These are phyloP conservation scores for Pavo muticus DNA, from an alignment of 2,113 vertebrate species.

Conservation along the genomic window DNA sequence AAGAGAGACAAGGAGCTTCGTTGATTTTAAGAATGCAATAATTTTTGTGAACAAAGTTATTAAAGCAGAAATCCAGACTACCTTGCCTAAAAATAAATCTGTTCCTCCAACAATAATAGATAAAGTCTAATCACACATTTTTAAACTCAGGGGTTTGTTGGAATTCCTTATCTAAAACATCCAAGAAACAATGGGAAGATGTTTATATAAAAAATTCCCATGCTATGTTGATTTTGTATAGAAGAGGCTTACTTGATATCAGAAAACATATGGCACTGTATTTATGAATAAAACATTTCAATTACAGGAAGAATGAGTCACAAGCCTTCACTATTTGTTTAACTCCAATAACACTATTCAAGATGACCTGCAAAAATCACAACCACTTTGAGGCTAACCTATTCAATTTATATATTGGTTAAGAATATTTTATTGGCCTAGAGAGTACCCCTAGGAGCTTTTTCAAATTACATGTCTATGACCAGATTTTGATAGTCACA, in stretches of 20 bases:
- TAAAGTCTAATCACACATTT: not conserved
- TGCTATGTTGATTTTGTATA: not conserved
- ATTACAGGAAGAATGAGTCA: not conserved
- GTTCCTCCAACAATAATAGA: not conserved
- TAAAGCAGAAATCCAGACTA: not conserved
- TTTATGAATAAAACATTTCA: constrained; percentile 25
- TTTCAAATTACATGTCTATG: not conserved
- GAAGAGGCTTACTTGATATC: not conserved
- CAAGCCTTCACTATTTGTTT: not conserved
- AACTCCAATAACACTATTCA: not conserved
- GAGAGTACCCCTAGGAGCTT: not conserved
- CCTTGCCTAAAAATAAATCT: not conserved
- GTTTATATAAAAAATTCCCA: not conserved
- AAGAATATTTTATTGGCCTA: not conserved
- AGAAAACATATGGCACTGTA: not conserved
- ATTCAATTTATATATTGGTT: not conserved
- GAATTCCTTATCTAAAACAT: not conserved
- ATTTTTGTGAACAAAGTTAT: not conserved
- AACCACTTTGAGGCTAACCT: not conserved
- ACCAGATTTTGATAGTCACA: not conserved
- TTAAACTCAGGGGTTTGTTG: not conserved
- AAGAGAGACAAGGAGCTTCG: not conserved
- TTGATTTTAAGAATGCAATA: not conserved
- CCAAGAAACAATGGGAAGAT: not conserved
- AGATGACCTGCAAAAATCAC: not conserved